A percentile compares a stretch with the other conserved stretches of the same genome.
These are phyloP conservation scores for Caenorhabditis uteleia DNA, from an alignment of 2,888 invertebrate species.

Conservation along the genomic window DNA sequence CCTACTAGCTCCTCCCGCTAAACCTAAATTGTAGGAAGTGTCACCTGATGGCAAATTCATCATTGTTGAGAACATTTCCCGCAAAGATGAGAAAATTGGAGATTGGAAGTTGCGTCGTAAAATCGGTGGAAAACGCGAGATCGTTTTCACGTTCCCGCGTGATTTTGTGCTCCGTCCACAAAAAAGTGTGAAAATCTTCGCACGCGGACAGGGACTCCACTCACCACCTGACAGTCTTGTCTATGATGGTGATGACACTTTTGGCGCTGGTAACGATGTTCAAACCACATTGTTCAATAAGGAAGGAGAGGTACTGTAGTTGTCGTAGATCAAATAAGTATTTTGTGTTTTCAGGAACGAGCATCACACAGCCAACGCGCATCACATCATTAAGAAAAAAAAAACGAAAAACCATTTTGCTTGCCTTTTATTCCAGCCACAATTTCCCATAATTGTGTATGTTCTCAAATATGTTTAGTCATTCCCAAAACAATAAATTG, in stretches of 20 bases:
- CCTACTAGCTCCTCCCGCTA: background rate
- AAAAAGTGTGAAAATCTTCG: slow-evolving; percentile 67
- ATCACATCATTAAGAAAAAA: slow-evolving; percentile 13
- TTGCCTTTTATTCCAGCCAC: background rate
- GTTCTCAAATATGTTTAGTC: background rate
- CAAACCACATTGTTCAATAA: slow-evolving; percentile 69
- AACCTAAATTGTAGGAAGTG: slow-evolving; percentile 66
- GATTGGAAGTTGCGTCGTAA: slow-evolving; percentile 70
- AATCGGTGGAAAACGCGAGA: slow-evolving; percentile 69
- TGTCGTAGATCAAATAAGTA: background rate
- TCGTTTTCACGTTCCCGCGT: slow-evolving; percentile 60
- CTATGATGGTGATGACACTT: slow-evolving; percentile 68
- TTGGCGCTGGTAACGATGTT: slow-evolving; percentile 68
- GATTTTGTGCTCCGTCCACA: slow-evolving; percentile 58
- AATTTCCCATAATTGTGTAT: background rate
- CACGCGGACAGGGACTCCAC: slow-evolving; percentile 65
- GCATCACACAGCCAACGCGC: slow-evolving; percentile 66
- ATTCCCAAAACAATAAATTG: background rate
- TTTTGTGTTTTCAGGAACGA: slow-evolving; percentile 65
- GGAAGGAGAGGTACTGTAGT: slow-evolving; percentile 66
- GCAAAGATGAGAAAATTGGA: slow-evolving; percentile 68
- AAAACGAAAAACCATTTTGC: background rate
- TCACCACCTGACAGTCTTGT: slow-evolving; percentile 67
- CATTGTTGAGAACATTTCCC: slow-evolving; percentile 68
- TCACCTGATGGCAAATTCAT: slow-evolving; percentile 72